Conservation (phyloP, 2,888 invertebrate species). For the Nomada lathburiana region DNA sequence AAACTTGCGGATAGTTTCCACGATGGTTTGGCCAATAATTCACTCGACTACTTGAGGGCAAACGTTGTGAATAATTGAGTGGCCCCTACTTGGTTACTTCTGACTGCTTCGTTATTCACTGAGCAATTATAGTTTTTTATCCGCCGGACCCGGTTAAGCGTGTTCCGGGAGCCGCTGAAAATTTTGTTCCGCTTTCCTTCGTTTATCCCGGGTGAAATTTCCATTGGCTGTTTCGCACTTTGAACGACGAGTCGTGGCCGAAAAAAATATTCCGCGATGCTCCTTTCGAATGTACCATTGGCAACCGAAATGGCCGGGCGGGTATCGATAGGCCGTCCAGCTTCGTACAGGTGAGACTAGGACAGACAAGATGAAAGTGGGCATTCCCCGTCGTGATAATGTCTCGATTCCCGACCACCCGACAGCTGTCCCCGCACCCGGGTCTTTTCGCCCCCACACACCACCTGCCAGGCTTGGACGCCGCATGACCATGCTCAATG, state of each 20-base stretch:
- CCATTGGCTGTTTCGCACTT: no score
- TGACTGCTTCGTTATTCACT: background rate
- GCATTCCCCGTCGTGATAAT: slow-evolving; percentile 27
- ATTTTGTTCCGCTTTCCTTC: no score
- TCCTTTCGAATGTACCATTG: no score
- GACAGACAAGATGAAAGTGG: slow-evolving; percentile 11
- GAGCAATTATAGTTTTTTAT: background rate
- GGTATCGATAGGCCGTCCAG: background rate
- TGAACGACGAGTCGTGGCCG: no score
- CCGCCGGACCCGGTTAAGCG: background rate
- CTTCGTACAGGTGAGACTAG: background rate
- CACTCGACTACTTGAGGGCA: background rate
- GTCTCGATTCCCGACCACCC: slow-evolving; percentile 35
- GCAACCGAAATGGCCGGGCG: background rate
- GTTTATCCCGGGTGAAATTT: no score
- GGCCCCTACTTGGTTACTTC: background rate
- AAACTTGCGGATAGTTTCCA: background rate
- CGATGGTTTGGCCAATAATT: background rate
- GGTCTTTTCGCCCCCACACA: background rate
- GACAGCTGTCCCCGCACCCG: background rate
- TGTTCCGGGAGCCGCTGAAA: no score
- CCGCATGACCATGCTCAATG: slow-evolving; percentile 45
- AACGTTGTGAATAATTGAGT: slow-evolving; percentile 5
- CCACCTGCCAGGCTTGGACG: slow-evolving; percentile 41
- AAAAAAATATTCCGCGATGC: no score